A percentile compares a stretch with the other conserved stretches of the same genome.
Conservation (phyloP, 2,888 invertebrate genomes). For the Linnaemya vulpina region DNA sequence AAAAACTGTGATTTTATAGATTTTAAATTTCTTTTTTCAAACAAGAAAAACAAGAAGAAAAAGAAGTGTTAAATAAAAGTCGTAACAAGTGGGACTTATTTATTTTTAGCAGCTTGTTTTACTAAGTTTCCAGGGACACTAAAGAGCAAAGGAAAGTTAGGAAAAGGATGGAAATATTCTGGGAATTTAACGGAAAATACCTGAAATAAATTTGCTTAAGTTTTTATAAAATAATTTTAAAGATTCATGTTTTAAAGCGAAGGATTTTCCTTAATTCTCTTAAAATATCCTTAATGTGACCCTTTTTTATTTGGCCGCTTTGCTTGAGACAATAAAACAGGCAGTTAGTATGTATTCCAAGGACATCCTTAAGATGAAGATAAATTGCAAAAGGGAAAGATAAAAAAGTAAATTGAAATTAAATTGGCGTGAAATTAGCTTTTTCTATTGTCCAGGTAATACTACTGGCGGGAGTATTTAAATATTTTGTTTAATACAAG, state of each 20-base stretch:
- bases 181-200: slow-evolving; percentile 41
- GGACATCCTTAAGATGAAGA: background rate
- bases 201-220: slow-evolving; percentile 14
- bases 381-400: background rate
- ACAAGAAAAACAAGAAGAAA: background rate
- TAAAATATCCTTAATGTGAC: slow-evolving; percentile 36
- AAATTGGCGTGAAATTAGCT: slow-evolving; percentile 56
- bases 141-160: background rate
- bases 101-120: background rate
- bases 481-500: background rate
- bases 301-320: slow-evolving; percentile 10
- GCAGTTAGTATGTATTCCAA: too few species aligned
- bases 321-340: background rate
- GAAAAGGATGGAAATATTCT: background rate
- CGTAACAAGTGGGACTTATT: background rate
- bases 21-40: too few species aligned
- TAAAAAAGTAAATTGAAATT: slow-evolving; percentile 49
- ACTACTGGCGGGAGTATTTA: background rate
- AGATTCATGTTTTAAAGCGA: background rate
- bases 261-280: slow-evolving; percentile 14
- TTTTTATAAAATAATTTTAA: background rate
- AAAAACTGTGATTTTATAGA: slow-evolving; percentile 7
- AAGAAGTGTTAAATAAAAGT: background rate
- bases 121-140: background rate
- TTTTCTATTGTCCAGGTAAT: slow-evolving; percentile 1